phyloP scores from a whole-genome alignment of 2,797 vertebrate genomes.

The Vireo griseus region DNA sequence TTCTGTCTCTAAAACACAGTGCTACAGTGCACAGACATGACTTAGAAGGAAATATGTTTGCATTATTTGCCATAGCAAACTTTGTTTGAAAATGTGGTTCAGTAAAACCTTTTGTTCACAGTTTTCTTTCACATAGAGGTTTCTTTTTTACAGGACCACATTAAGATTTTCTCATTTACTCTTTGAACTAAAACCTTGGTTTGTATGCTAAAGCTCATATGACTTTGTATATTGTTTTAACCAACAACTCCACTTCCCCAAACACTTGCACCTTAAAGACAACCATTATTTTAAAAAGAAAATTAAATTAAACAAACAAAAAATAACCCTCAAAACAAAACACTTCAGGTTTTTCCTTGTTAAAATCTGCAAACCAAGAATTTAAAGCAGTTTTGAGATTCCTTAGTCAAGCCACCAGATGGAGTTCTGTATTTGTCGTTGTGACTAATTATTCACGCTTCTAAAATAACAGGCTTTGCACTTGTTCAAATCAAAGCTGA shows the following conservation, averaged over 20 bases:
- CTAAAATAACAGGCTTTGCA: not conserved
- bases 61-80: not conserved
- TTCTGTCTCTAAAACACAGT: not conserved
- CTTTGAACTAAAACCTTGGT: not conserved
- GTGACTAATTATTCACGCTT: not conserved
- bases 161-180: not conserved
- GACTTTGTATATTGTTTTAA: not conserved
- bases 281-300: not conserved
- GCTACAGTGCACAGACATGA: not conserved
- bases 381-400: not conserved
- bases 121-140: not conserved
- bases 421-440: conserved; percentile 19
- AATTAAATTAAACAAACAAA: not conserved
- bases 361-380: not conserved
- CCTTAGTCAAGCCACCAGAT: conserved; percentile 16
- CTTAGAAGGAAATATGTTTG: not conserved
- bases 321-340: not conserved
- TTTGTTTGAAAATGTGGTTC: not conserved
- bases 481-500: not conserved
- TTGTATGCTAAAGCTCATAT: not conserved
- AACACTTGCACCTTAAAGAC: not conserved
- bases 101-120: not conserved
- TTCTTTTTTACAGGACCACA: not conserved
- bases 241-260: not conserved
- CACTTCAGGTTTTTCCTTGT: not conserved